phyloP scores from a whole-genome alignment of 2,888 invertebrate species.

The Habrosyne pyritoides region DNA sequence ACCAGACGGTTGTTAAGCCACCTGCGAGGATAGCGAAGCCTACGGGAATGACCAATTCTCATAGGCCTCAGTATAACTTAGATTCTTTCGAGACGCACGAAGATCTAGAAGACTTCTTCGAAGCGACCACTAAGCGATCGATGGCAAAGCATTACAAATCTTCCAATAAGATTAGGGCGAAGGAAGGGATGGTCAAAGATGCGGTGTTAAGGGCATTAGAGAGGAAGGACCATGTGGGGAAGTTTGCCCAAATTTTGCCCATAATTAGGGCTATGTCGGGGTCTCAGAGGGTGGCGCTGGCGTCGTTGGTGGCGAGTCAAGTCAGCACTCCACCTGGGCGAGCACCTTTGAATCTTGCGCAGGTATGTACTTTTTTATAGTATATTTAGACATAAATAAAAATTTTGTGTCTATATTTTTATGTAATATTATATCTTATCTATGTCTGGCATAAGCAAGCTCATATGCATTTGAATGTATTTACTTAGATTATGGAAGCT shows the following conservation, averaged over 20 bases:
- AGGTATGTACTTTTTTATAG: conserved; percentile 68
- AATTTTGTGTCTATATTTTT: too few relatives aligned
- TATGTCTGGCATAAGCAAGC: too few relatives aligned
- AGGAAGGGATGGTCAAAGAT: conserved; percentile 77
- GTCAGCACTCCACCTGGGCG: conserved; percentile 81
- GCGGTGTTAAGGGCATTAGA: conserved; percentile 83
- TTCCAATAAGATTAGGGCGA: conserved; percentile 53
- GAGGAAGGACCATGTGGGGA: conserved; percentile 82
- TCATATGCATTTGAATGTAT: too few relatives aligned
- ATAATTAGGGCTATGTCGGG: conserved; percentile 86
- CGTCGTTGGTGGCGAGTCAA: conserved; percentile 85
- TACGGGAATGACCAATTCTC: conserved; percentile 71
- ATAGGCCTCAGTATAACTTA: conserved; percentile 73
- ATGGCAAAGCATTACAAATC: conserved; percentile 60
- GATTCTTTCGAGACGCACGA: conserved; percentile 68
- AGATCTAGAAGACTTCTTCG: conserved; percentile 55
- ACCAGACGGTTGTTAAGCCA: conserved; percentile 66
- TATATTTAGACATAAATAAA: too few relatives aligned
- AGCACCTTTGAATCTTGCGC: conserved; percentile 80
- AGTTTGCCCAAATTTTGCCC: conserved; percentile 85
- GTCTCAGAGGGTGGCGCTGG: conserved; percentile 84
- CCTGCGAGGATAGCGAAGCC: conserved; percentile 63
- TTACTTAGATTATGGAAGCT: too few relatives aligned
- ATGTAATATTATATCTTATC: too few relatives aligned
- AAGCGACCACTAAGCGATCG: conserved; percentile 49